phyloP scores from a whole-genome alignment of 2,888 invertebrate species.

The Hermodice carunculata region DNA sequence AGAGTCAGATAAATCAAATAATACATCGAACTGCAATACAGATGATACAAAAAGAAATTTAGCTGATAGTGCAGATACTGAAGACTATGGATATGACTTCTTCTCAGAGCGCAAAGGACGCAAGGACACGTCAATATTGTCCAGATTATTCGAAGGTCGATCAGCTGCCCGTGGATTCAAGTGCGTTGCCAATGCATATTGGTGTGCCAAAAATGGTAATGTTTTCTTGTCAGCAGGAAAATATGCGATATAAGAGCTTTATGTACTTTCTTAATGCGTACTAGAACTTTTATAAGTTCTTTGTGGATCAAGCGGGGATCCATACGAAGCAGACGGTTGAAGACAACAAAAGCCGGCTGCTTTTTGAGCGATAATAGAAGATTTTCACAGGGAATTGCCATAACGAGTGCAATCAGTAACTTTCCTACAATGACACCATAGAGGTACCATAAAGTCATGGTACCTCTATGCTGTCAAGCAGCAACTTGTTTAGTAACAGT shows the following conservation, averaged over 20 bases:
- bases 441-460: too few species aligned
- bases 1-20: too few species aligned
- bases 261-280: too few species aligned
- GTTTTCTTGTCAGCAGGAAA: background rate
- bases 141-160: conserved; percentile 32
- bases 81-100: conserved; percentile 18
- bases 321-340: conserved; percentile 3
- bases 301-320: too few species aligned
- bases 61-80: background rate
- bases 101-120: conserved; percentile 23
- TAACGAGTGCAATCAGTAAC: too few species aligned
- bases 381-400: too few species aligned
- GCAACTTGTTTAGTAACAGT: too few species aligned
- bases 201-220: conserved; percentile 78
- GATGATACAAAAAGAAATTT: too few species aligned
- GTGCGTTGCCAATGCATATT: conserved; percentile 85
- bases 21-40: too few species aligned
- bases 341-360: background rate
- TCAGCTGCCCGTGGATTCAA: conserved; percentile 69
- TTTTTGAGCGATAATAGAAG: background rate
- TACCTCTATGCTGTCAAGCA: too few species aligned
- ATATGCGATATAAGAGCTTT: conserved; percentile 8
- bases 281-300: too few species aligned
- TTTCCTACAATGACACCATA: too few species aligned
- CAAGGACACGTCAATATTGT: conserved; percentile 12